Evolutionary conservation across 2,113 vertebrate genomes (phyloP).

Genomic region (Forbesichthys papilliferus): DNA sequence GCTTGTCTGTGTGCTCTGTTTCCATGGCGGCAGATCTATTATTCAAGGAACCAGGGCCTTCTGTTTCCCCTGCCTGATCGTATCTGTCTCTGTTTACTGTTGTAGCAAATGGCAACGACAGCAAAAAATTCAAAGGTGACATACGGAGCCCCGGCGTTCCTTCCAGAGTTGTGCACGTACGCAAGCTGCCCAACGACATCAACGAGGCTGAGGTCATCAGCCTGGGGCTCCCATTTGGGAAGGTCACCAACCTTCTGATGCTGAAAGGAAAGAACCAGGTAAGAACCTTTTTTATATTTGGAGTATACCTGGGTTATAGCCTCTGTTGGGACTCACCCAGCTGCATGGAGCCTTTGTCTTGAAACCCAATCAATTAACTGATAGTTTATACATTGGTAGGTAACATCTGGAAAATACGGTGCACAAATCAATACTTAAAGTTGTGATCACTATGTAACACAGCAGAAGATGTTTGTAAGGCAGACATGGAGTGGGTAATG

Average conservation of each 20-base stretch:
- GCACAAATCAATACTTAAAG: no score
- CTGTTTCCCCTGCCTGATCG: constrained; percentile 58
- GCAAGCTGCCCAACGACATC: constrained; percentile 92
- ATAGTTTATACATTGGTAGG: no score
- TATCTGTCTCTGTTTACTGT: constrained; percentile 62
- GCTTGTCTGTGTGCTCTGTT: constrained; percentile 44
- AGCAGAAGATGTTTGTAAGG: no score
- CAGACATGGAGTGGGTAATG: no score
- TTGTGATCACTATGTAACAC: no score
- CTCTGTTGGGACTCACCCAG: background rate
- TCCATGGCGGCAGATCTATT: constrained; percentile 64
- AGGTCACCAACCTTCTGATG: constrained; percentile 98
- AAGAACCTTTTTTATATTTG: constrained; percentile 16
- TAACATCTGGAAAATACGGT: no score
- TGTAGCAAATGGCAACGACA: constrained; percentile 97
- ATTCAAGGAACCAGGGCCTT: constrained; percentile 60
- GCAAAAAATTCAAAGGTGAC: constrained; percentile 98
- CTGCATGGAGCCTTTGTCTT: no score
- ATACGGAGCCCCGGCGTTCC: constrained; percentile 86
- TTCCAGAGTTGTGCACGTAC: constrained; percentile 92
- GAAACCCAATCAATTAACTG: no score
- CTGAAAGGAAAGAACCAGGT: constrained; percentile 98
- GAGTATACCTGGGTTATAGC: background rate
- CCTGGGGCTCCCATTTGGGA: constrained; percentile 94
- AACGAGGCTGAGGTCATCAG: constrained; percentile 96